Evolutionary conservation across 1,140 invertebrate species (phyloP), one percentile per base, ranked within the genome.

Genomic region (Aleiodes sp.): DNA sequence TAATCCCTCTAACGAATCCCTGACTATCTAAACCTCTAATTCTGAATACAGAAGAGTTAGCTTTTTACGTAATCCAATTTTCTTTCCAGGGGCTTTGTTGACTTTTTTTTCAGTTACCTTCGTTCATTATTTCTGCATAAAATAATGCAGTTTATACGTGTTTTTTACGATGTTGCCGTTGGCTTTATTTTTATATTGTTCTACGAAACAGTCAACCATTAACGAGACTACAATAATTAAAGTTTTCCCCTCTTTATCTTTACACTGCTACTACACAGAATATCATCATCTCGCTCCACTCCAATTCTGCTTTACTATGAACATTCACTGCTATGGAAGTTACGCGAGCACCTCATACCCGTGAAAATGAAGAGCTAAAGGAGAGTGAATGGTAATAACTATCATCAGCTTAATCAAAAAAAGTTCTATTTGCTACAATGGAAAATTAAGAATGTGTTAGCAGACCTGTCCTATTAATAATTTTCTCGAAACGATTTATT

Each of bases 1-100:
- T 65, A 70, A 70, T 70, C 69, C 63, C 19, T 29, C 33, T 62
- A 52, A 26, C 24, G 29, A 16, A 19, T 39, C 19, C 35, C 24
- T 41, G 26, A 37, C n/a, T 59, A 59, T 70, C 16, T 60, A 52
- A 52, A 52, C 26, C 46, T 21, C 2, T 2, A 1, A 24, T 52
- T 16, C n/a, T 24, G 46, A 16, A 52, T 52, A 46, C 4, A 19
- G 19, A 24, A 52, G 26, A 52, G 46, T 52, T 52, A 21, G 46
- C 21, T 52, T 52, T 52, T 24, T 12, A 16, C 46, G 1, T n/a
- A n/a, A n/a, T n/a, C n/a, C n/a, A n/a, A n/a, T n/a, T n/a, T n/a
- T n/a, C n/a, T n/a, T n/a, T n/a, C n/a, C n/a, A n/a, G n/a, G n/a
- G n/a, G n/a, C n/a, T n/a, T n/a, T n/a, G n/a, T n/a, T n/a, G n/a